Base-by-base conservation (phyloP, 2,797 vertebrate species). In the Steatocranus sp. region DNA sequence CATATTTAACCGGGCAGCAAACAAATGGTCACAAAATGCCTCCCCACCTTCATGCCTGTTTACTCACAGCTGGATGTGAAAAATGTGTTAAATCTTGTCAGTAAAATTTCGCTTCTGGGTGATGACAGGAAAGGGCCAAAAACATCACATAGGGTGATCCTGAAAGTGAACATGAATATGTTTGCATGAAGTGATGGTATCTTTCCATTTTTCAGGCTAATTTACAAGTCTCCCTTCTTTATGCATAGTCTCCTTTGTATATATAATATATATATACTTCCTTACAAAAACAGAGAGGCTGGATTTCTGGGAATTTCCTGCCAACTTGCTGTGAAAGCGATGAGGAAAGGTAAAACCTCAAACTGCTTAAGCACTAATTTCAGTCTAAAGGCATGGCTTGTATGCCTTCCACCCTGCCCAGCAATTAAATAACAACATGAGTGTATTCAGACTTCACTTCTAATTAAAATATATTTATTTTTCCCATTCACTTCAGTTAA, bases 1-100 rank as follows among this genome's bases (percentile, higher is more conserved):
- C 34, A 61, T 76, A 82, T 85, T 83, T 94, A 90, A 92, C 86
- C 89, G 54, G 80, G 77, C 92, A 88, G 86, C 91, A 90, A 93
- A 92, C 93, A 94, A 93, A 94, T 92, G 88, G 88, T 91, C 86
- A 78, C 87, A 89, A 68, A 30, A 50, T 12, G 53, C 30, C 17
- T 32, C 20, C 8, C 23, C 43, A 20, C 68, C n/a, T 51, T 61
- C 5, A 7, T 23, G 54, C 51, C 41, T 83, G 80, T 88, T 91
- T 86, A 48, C 76, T 92, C 41, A 82, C 88, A 83, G 15, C 73
- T 88, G 86, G 83, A 86, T 88, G 88, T 84, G 78, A 94, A 83
- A 93, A 90, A 88, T 83, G 36, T 54, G 79, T 80, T 75, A 38
- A 81, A 86, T 80, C 86, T 83, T 87, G 91, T 92, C 81, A 34